phyloP scores from a whole-genome alignment of 2,888 invertebrate species.

The Philereme vetulata region DNA sequence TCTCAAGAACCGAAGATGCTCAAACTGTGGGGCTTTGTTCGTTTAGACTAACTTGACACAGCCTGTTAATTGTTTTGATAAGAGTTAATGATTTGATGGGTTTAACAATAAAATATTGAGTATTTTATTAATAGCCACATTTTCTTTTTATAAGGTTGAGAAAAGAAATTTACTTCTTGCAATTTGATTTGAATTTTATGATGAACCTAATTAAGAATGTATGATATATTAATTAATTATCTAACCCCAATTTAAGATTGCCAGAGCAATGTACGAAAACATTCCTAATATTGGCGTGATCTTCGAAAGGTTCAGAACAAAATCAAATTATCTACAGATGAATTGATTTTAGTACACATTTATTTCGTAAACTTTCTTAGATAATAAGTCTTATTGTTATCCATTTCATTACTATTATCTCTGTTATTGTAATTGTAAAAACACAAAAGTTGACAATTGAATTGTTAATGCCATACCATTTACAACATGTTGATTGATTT shows the following conservation, averaged over 20 bases:
- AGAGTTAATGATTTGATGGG: conserved; percentile 43
- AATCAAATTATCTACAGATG: not conserved
- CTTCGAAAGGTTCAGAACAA: too few species aligned
- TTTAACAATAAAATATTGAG: conserved; percentile 40
- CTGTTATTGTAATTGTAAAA: not conserved
- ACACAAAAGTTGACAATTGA: conserved; percentile 1
- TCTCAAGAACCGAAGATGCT: conserved; percentile 92
- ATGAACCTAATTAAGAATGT: not conserved
- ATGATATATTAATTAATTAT: not conserved
- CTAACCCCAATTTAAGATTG: not conserved
- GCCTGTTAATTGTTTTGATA: conserved; percentile 42
- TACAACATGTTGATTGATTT: conserved; percentile 19
- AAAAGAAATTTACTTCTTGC: too few species aligned
- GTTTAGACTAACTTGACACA: conserved; percentile 65
- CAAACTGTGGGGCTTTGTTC: conserved; percentile 94
- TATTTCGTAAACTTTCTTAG: not conserved
- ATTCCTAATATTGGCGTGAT: not conserved
- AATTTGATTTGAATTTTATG: too few species aligned
- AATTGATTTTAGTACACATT: not conserved
- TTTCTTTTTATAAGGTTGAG: conserved; percentile 1
- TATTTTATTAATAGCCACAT: conserved; percentile 26
- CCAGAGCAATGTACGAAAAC: conserved; percentile 18
- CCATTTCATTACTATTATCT: not conserved
- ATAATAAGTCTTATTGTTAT: not conserved
- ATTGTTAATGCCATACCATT: conserved; percentile 27